Evolutionary conservation across 2,113 vertebrate genomes (phyloP).

Genomic region (Euleptes europaea): DNA sequence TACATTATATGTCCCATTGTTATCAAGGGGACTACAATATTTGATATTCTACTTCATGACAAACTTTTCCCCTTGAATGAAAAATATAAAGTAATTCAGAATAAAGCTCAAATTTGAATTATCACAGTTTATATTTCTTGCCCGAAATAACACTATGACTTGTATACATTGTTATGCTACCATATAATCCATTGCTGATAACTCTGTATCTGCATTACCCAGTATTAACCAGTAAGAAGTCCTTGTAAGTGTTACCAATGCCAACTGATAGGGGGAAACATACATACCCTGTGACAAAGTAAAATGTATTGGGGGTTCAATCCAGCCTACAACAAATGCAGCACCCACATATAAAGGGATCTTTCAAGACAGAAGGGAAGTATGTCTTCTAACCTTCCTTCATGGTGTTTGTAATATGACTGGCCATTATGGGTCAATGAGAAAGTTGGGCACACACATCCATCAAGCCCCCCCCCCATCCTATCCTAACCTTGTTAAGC

Average conservation of each 20-base stretch:
- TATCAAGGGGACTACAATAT: not conserved
- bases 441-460: not conserved
- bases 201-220: not conserved
- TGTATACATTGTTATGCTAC: not conserved
- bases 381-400: too few species aligned
- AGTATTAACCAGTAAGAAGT: not conserved
- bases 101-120: not conserved
- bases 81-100: not conserved
- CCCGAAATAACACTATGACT: not conserved
- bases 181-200: not conserved
- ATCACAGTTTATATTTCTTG: not conserved
- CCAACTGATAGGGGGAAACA: not conserved
- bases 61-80: not conserved
- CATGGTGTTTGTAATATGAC: too few species aligned
- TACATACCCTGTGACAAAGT: not conserved
- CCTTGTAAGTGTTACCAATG: not conserved
- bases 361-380: too few species aligned
- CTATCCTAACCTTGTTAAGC: not conserved
- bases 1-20: not conserved
- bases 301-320: not conserved
- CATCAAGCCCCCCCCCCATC: not conserved
- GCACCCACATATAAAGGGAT: not conserved
- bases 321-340: not conserved
- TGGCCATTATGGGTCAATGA: too few species aligned
- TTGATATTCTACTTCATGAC: not conserved